Percentiles rank a stretch among this genome's conserved stretches.
Conservation (phyloP, 1,140 invertebrate genomes). For the Chrysoperla carnea region DNA sequence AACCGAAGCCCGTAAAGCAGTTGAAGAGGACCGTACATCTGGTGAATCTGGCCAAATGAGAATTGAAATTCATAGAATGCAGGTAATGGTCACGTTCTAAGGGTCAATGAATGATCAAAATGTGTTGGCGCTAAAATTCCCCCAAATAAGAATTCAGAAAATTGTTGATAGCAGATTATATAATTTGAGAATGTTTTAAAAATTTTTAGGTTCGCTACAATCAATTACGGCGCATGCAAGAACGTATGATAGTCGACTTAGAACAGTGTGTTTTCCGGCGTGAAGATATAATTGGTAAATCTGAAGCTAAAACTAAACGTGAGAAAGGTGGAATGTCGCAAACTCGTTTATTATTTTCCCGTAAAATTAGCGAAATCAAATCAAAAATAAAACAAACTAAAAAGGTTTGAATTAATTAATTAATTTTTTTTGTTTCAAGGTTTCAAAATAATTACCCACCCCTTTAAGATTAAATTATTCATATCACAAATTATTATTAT, state of each 20-base stretch:
- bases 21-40: slow-evolving; percentile 38
- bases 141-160: no score
- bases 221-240: slow-evolving; percentile 50
- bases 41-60: slow-evolving; percentile 57
- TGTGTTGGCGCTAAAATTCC: no score
- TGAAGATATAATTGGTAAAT: slow-evolving; percentile 40
- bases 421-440: slow-evolving; percentile 1
- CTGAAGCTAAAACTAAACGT: slow-evolving; percentile 33
- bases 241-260: slow-evolving; percentile 56
- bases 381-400: slow-evolving; percentile 32
- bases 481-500: no score
- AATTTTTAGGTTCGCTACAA: slow-evolving; percentile 31
- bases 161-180: no score
- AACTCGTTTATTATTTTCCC: slow-evolving; percentile 17
- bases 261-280: slow-evolving; percentile 53
- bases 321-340: slow-evolving; percentile 12
- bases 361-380: slow-evolving; percentile 33
- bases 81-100: slow-evolving; percentile 32
- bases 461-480: no score
- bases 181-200: background rate
- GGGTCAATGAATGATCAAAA: no score
- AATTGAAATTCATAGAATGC: slow-evolving; percentile 67
- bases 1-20: slow-evolving; percentile 45
- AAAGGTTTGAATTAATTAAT: slow-evolving; percentile 21
- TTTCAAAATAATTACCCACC: background rate